Evolutionary conservation across 2,113 vertebrate genomes (phyloP).

Genomic region (Phylloscopus whistleri): DNA sequence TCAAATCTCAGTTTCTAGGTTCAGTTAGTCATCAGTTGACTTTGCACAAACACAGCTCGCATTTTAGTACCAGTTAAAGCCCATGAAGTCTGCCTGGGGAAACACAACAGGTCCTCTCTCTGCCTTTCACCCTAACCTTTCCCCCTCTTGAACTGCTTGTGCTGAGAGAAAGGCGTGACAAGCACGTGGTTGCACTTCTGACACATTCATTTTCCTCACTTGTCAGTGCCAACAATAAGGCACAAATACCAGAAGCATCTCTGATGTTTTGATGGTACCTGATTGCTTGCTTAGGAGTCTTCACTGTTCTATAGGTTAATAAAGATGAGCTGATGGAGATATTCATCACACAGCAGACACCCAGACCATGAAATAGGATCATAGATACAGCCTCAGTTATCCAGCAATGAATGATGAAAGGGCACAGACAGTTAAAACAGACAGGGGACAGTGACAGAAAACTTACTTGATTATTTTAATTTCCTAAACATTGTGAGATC

Average conservation of each 20-base stretch:
- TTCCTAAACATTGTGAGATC: slow-evolving; percentile 47
- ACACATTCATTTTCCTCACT: neutral
- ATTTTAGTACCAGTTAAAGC: neutral
- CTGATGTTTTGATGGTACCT: neutral
- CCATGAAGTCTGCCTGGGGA: neutral
- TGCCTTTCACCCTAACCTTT: neutral
- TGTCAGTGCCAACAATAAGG: neutral
- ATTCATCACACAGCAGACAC: neutral
- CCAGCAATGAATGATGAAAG: neutral
- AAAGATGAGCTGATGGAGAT: neutral
- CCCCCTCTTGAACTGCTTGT: neutral
- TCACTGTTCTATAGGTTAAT: neutral
- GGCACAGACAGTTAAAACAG: neutral
- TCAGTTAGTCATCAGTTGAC: neutral
- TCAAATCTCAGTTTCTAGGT: neutral
- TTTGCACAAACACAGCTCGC: neutral
- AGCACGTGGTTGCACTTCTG: neutral
- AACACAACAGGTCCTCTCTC: neutral
- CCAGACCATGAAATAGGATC: neutral
- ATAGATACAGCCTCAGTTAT: neutral
- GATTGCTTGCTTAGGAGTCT: neutral
- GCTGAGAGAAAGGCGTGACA: neutral
- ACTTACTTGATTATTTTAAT: slow-evolving; percentile 49
- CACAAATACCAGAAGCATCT: neutral
- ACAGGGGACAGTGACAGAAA: slow-evolving; percentile 7